Evolutionary conservation across 2,113 vertebrate genomes (phyloP).

Genomic region (Rostratula benghalensis): DNA sequence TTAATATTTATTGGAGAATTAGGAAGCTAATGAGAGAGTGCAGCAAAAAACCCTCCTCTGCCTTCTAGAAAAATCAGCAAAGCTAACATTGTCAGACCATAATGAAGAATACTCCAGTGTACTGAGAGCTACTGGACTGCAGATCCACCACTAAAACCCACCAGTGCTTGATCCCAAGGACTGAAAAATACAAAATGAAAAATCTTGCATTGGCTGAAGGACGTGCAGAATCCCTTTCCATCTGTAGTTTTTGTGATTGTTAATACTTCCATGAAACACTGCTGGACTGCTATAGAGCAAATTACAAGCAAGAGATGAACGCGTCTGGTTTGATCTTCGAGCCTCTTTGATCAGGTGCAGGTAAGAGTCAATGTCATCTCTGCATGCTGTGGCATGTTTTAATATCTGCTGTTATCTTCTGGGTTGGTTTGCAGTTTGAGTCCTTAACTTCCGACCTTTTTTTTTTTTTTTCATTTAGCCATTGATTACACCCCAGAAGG

Average conservation of each 20-base stretch:
- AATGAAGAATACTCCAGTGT: background rate
- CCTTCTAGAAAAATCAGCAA: conserved; percentile 32
- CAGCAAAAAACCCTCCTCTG: background rate
- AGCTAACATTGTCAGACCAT: background rate
- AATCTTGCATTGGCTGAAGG: background rate
- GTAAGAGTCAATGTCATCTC: conserved; percentile 4
- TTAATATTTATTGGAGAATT: conserved; percentile 2
- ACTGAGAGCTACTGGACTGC: background rate
- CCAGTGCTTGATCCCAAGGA: background rate
- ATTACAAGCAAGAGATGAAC: conserved; percentile 6
- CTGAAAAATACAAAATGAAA: background rate
- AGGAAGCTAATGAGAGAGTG: background rate
- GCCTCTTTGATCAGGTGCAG: background rate
- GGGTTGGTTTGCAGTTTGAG: background rate
- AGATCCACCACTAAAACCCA: background rate
- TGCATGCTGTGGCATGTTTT: background rate
- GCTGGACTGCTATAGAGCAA: background rate
- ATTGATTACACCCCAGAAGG: background rate
- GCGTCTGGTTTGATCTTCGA: background rate
- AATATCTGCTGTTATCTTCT: conserved; percentile 1
- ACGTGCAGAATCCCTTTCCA: background rate
- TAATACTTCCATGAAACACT: background rate
- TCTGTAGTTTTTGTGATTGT: background rate
- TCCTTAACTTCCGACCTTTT: conserved; percentile 7
- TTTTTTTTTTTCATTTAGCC: background rate